Evolutionary conservation across 2,888 invertebrate genomes (phyloP).

Genomic region (Polydrusus pterygomalis): DNA sequence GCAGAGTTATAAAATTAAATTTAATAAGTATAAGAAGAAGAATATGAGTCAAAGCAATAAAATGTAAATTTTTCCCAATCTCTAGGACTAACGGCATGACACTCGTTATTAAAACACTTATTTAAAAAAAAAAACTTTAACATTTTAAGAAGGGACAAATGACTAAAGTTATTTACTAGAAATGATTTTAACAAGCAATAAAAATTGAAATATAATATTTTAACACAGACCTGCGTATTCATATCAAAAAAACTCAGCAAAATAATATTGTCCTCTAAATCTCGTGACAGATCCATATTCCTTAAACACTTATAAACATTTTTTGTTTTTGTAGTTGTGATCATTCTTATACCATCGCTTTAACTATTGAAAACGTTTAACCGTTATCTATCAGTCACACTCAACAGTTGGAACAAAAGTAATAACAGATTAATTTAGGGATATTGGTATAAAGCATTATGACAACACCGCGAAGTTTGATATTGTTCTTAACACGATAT

Average conservation of each 20-base stretch:
- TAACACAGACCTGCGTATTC: not conserved
- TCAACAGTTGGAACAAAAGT: conserved; percentile 10
- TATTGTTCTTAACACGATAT: not conserved
- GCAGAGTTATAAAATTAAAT: too few relatives aligned
- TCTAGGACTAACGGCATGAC: too few relatives aligned
- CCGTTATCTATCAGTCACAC: conserved; percentile 5
- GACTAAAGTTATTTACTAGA: too few relatives aligned
- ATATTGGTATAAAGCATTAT: conserved; percentile 18
- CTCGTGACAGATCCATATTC: not conserved
- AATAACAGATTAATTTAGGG: not conserved
- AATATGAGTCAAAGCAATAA: too few relatives aligned
- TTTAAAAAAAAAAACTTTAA: too few relatives aligned
- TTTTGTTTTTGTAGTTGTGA: not conserved
- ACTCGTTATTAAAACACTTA: too few relatives aligned
- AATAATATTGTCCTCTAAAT: conserved; percentile 3
- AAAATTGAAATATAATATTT: not conserved
- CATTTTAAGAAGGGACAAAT: too few relatives aligned
- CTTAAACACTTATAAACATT: not conserved
- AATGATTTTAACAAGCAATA: too few relatives aligned
- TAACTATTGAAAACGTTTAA: not conserved
- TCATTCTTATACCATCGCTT: conserved; percentile 1
- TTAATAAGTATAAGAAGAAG: too few relatives aligned
- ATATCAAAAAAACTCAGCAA: conserved; percentile 17
- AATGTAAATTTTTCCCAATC: too few relatives aligned
- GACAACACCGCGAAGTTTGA: not conserved